Percentiles rank a stretch among this genome's conserved stretches.
These are phyloP conservation scores for Hexactinellida sp. DNA, from an alignment of 37 sponge, comb jelly and placozoan species.

Conservation along the genomic window DNA sequence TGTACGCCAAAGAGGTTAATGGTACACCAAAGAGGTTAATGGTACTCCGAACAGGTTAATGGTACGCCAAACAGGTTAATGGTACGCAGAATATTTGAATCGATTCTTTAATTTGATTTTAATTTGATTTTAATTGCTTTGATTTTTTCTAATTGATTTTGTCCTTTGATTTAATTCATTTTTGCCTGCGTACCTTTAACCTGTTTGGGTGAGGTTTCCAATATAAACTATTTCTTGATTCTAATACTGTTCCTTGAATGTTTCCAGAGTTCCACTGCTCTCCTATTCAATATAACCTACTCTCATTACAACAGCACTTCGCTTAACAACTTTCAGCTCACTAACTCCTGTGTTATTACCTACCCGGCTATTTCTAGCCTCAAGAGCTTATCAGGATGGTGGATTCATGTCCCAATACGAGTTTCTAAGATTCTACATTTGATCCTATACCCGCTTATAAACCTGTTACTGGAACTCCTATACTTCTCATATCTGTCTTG, in stretches of 20 bases:
- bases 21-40: too few species aligned
- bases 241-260: background rate
- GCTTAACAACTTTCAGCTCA: background rate
- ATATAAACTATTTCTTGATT: background rate
- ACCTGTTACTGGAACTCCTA: background rate
- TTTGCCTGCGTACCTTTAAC: too few species aligned
- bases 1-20: too few species aligned
- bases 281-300: background rate
- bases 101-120: too few species aligned
- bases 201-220: too few species aligned
- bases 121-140: too few species aligned
- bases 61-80: too few species aligned
- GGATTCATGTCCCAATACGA: slow-evolving; percentile 4
- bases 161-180: too few species aligned
- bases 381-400: background rate
- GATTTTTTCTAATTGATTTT: too few species aligned
- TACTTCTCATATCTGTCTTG: background rate
- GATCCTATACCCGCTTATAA: background rate
- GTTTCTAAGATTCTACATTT: background rate
- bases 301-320: background rate
- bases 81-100: too few species aligned
- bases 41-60: too few species aligned
- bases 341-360: background rate
- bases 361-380: background rate
- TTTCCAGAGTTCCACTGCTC: background rate